Percentiles rank a stretch among this genome's conserved stretches.
Evolutionary conservation across 2,113 vertebrate species (phyloP).

Genomic region (Panthera uncia): DNA sequence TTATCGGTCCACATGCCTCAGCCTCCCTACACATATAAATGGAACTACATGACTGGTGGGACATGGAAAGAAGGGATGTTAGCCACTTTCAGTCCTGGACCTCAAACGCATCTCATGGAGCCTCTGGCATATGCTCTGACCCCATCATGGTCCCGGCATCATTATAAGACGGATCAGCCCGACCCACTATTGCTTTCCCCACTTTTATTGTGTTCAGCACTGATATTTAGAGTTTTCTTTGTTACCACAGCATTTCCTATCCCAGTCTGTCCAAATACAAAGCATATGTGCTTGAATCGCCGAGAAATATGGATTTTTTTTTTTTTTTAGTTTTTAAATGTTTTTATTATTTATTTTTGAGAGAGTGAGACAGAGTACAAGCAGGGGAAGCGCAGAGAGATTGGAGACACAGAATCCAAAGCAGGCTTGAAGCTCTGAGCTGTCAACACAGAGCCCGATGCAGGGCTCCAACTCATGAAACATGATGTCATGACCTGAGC

Average conservation of each 20-base stretch:
- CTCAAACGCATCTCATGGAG: background rate
- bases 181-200: background rate
- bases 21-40: background rate
- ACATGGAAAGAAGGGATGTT: background rate
- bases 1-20: background rate
- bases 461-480: too few species aligned
- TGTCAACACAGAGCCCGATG: too few species aligned
- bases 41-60: background rate
- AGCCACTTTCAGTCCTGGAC: background rate
- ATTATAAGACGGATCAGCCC: background rate
- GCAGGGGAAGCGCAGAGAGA: too few species aligned
- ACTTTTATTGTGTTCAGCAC: background rate
- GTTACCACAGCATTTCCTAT: background rate
- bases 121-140: background rate
- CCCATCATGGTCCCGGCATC: background rate
- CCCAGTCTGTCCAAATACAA: background rate
- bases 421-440: too few species aligned
- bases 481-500: too few species aligned
- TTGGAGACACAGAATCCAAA: too few species aligned
- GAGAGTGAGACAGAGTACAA: too few species aligned
- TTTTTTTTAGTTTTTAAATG: too few species aligned
- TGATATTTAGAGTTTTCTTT: background rate
- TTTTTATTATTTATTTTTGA: too few species aligned
- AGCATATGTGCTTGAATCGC: background rate
- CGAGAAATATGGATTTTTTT: background rate